Base-by-base conservation (phyloP, 92 coral and sea anemone genomes). In the Blastomussa wellsi region DNA sequence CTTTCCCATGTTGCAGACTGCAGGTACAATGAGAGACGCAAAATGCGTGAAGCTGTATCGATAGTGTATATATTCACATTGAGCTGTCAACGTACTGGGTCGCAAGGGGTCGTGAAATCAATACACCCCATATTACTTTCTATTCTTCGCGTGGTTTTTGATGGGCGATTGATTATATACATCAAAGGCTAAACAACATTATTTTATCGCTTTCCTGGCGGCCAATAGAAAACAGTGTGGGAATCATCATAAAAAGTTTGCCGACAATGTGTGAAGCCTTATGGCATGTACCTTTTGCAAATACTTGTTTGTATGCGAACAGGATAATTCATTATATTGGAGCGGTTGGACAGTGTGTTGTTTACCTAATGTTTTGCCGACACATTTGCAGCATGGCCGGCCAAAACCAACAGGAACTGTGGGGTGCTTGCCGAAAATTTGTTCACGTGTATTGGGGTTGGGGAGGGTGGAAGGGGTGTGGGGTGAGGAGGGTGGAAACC, bases 151-250 rank as follows among this genome's bases (percentile, higher is more conserved):
- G 66, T 44, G 86, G 38, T 39, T 73, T 70, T 57, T 26, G 77
- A 41, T 17, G 79, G 59, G 79, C 10, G 29, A 33, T 33, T 37
- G 86, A 82, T 82, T 48, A 73, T 72, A 82, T 82, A 73, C 53
- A 82, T 82, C 70, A 38, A 4, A 14, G 68, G 72, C 32, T 82
- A 70, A 82, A 82, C 78, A 79, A 64, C 74, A 9, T 41, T 26
- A 70, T n/a, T 7, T 82, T 82, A 82, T 82, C 86, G 29, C 86
- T 82, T 82, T 82, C 78, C 77, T 77, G 67, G 48, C 20, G 60
- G 70, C 70, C 78, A 82, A 80, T 80, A 22, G 24, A 35, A 29
- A 37, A 28, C 78, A 72, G 64, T 22, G 41, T 36, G 65, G 14
- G 20, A 66, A 16, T 41, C 60, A 42, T 68, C 36, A 80, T n/a